These are phyloP conservation scores for Polymixis flavicincta DNA, from an alignment of 2,888 invertebrate species.

Conservation along the genomic window DNA sequence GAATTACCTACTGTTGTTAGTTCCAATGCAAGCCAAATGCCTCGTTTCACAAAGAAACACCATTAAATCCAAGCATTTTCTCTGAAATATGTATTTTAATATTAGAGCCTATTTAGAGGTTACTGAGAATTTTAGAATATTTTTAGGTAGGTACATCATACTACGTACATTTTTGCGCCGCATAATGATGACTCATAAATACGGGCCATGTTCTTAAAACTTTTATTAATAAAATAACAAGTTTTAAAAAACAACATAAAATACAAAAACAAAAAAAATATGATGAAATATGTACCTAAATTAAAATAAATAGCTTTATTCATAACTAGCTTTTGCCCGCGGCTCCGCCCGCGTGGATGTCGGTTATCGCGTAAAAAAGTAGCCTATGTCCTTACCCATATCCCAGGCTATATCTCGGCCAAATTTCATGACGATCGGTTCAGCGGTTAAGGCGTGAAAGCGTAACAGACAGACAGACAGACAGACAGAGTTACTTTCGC, in stretches of 20 bases:
- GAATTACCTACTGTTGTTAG: too few species aligned
- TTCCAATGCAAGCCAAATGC: not conserved
- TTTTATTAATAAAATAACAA: not conserved
- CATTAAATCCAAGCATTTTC: not conserved
- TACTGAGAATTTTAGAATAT: too few species aligned
- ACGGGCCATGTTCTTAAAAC: not conserved
- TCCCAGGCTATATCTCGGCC: too few species aligned
- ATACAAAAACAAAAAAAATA: constrained; percentile 1
- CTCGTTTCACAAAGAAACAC: not conserved
- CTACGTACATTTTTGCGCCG: not conserved
- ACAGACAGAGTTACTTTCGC: too few species aligned
- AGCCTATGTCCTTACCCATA: too few species aligned
- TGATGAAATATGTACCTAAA: constrained; percentile 25
- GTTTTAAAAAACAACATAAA: not conserved
- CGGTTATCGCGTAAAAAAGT: too few species aligned
- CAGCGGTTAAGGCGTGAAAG: too few species aligned
- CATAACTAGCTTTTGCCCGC: too few species aligned
- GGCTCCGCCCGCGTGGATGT: too few species aligned
- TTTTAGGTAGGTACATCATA: not conserved
- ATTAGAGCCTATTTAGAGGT: not conserved
- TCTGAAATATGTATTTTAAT: not conserved
- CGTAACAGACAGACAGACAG: too few species aligned
- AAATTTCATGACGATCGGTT: too few species aligned
- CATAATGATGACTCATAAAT: not conserved
- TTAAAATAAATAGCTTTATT: constrained; percentile 29